These are phyloP conservation scores for Drosophila mercatorum DNA, from an alignment of 2,888 invertebrate genomes.

Conservation along the genomic window DNA sequence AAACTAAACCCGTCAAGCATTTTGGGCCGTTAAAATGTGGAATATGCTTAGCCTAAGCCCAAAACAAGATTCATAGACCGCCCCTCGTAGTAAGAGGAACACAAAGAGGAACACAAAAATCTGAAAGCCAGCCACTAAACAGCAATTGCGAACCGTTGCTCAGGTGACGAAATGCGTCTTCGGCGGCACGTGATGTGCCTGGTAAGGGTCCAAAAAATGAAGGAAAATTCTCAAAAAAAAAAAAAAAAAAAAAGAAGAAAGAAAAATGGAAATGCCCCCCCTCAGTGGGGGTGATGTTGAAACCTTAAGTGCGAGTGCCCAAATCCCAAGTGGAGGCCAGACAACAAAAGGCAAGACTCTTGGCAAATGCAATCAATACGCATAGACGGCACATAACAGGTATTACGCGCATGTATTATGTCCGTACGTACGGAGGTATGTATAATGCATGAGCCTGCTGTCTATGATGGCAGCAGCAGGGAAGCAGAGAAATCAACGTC, in stretches of 20 bases:
- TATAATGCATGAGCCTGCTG: conserved; percentile 50
- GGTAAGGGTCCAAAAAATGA: conserved; percentile 49
- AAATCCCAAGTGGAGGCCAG: conserved; percentile 66
- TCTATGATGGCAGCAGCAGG: conserved; percentile 11
- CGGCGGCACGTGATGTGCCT: conserved; percentile 70
- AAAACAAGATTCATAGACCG: conserved; percentile 8
- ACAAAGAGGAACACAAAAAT: background rate
- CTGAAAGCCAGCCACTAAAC: conserved; percentile 29
- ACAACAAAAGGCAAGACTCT: conserved; percentile 60
- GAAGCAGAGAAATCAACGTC: conserved; percentile 69
- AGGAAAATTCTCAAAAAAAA: conserved; percentile 17
- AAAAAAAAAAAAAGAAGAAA: conserved; percentile 2
- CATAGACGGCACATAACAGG: conserved; percentile 73
- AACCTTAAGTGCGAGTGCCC: conserved; percentile 42
- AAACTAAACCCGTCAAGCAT: background rate
- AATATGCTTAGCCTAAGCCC: conserved; percentile 12
- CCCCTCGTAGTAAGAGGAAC: background rate
- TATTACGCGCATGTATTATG: conserved; percentile 57
- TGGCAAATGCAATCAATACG: conserved; percentile 76
- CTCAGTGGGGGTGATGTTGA: conserved; percentile 18
- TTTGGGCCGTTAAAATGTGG: conserved; percentile 9
- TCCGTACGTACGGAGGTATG: conserved; percentile 26
- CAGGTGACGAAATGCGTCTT: conserved; percentile 76
- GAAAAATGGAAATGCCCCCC: conserved; percentile 13
- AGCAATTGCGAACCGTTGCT: conserved; percentile 50